These are phyloP conservation scores for Apistogramma diplotaenia DNA, from an alignment of 2,113 vertebrate genomes.

Conservation along the genomic window DNA sequence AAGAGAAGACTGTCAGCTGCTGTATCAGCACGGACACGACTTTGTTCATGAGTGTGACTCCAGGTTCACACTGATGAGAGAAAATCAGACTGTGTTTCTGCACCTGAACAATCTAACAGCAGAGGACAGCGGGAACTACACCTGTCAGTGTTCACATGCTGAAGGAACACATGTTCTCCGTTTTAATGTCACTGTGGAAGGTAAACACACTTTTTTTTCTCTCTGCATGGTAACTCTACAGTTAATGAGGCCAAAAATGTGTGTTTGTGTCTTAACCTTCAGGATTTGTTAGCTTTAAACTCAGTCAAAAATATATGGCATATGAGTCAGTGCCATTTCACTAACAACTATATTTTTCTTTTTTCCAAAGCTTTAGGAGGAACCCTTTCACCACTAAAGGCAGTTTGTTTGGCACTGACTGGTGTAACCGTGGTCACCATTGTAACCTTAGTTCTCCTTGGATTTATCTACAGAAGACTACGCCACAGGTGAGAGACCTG, in stretches of 20 bases:
- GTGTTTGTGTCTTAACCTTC: too few relatives aligned
- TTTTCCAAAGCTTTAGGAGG: neutral
- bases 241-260: too few relatives aligned
- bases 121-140: constrained; percentile 9
- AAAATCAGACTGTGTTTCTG: constrained; percentile 27
- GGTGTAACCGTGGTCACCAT: neutral
- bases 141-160: fast-evolving
- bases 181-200: constrained; percentile 21
- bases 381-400: fast-evolving
- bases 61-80: neutral
- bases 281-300: too few relatives aligned
- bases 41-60: neutral
- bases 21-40: fast-evolving
- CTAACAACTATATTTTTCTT: neutral
- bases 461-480: fast-evolving
- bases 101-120: constrained; percentile 5
- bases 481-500: neutral
- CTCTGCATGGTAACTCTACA: too few relatives aligned
- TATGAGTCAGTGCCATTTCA: fast-evolving
- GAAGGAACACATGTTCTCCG: fast-evolving
- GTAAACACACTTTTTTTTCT: neutral
- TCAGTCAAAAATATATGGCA: too few relatives aligned
- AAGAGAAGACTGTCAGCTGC: neutral
- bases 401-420: fast-evolving
- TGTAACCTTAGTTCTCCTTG: neutral